Evolutionary conservation across 2,113 vertebrate genomes (phyloP), one percentile per base, ranked within the genome.

Genomic region (Erythrocercus mccallii): DNA sequence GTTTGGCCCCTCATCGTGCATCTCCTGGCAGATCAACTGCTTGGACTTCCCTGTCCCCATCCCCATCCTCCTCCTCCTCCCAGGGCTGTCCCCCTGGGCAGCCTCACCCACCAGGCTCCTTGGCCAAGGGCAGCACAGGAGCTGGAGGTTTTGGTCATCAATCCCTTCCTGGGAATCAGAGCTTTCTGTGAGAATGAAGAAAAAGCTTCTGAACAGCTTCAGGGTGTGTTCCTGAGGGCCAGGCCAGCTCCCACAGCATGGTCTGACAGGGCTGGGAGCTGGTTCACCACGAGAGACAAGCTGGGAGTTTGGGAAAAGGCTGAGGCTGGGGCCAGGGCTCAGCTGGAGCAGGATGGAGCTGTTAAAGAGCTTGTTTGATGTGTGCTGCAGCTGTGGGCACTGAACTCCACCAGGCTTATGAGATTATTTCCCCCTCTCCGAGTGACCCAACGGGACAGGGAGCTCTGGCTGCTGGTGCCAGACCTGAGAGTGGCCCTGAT

Each of bases 391-490:
- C 69, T 81, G 23, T 86, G 48, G 35, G 30, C 20, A 19, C 47
- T 62, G 58, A 51, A 13, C 2, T 81, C 45, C 20, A 71, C 6
- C 57, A 78, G 19, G 8, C 16, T 42, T 79, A 13, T 24, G 11
- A 71, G 64, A 42, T 58, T 23, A 4, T 73, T 74, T 42, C 42
- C 78, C 37, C 22, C 60, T 76, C 68, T 48, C 35, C 35, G 51
- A 4, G 24, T 12, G 38, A 4, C 65, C 31, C 33, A 65, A 0
- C 1, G 0, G 0, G 11, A 9, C 56, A 77, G 47, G 44, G 30
- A 89, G 65, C 13, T 72, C 54, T 89, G 38, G 10, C 30, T 81
- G 31, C 10, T 65, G 40, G 7, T 54, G 25, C 10, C 31, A 40
- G 15, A 25, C 11, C 45, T 47, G 27, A 62, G 33, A 27, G 20